These are phyloP conservation scores for Mya arenaria DNA, from an alignment of 1,140 invertebrate species.

Conservation along the genomic window DNA sequence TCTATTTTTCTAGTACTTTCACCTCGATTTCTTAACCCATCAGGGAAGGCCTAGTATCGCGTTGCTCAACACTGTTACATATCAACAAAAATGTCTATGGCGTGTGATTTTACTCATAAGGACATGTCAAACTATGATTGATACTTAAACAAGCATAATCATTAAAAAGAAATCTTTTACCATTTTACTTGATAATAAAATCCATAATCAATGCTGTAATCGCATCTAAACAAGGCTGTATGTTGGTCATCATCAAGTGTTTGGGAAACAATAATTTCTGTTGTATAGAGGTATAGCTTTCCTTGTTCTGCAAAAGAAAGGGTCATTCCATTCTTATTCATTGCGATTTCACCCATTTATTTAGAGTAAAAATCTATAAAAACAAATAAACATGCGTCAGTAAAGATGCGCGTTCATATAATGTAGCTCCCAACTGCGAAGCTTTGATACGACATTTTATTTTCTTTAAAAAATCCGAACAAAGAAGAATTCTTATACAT, in stretches of 20 bases:
- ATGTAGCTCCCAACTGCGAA: too few relatives aligned
- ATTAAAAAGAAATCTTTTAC: background rate
- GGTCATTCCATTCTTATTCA: too few relatives aligned
- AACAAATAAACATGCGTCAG: too few relatives aligned
- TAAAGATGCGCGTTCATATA: too few relatives aligned
- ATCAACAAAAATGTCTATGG: background rate
- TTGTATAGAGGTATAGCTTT: background rate
- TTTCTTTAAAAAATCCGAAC: too few relatives aligned
- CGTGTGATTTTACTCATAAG: background rate
- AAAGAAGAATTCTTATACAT: too few relatives aligned
- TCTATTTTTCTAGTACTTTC: too few relatives aligned
- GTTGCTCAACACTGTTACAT: background rate
- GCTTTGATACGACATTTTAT: too few relatives aligned
- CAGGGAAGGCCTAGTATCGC: background rate
- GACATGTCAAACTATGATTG: background rate
- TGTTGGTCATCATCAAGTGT: background rate
- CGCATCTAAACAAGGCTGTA: background rate
- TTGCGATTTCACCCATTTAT: too few relatives aligned
- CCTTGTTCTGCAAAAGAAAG: background rate
- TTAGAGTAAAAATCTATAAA: too few relatives aligned
- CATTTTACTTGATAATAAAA: conserved; percentile 26
- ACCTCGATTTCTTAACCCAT: background rate
- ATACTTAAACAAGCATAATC: background rate
- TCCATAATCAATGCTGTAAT: background rate
- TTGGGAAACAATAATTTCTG: background rate